Evolutionary conservation across 2,888 invertebrate genomes (phyloP).

Genomic region (Drosophila formosana): DNA sequence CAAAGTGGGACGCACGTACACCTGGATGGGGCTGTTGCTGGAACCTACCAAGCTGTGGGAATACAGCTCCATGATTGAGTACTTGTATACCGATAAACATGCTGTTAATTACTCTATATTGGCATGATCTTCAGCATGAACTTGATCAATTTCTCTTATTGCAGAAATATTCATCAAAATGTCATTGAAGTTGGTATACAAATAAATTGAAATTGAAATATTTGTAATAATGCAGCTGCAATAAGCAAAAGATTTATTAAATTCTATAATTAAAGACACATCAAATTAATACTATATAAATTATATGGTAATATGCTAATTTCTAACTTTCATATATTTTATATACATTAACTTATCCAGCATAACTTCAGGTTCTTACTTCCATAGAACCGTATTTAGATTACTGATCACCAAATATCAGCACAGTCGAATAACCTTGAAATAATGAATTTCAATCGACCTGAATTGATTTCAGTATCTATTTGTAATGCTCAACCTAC

Average conservation of each 20-base stretch:
- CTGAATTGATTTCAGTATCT: neutral
- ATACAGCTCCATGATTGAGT: slow-evolving; percentile 8
- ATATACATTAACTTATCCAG: neutral
- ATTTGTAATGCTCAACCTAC: neutral
- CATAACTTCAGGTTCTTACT: neutral
- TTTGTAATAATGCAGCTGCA: neutral
- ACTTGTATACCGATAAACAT: neutral
- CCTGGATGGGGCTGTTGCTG: slow-evolving; percentile 10
- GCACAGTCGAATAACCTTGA: neutral
- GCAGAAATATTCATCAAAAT: neutral
- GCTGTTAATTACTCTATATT: neutral
- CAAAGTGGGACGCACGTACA: slow-evolving; percentile 54
- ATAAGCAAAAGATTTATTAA: no score
- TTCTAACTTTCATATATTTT: neutral
- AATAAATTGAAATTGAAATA: neutral
- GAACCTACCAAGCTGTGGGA: slow-evolving; percentile 37
- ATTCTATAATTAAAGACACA: no score
- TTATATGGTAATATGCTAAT: no score
- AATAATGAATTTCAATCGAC: neutral
- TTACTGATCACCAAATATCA: neutral
- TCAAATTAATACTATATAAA: no score
- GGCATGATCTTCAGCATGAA: neutral
- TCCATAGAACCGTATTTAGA: neutral
- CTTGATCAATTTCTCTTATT: neutral
- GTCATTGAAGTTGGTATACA: neutral